Evolutionary conservation across 2,888 invertebrate species (phyloP).

Genomic region (Drosophila tripunctata): DNA sequence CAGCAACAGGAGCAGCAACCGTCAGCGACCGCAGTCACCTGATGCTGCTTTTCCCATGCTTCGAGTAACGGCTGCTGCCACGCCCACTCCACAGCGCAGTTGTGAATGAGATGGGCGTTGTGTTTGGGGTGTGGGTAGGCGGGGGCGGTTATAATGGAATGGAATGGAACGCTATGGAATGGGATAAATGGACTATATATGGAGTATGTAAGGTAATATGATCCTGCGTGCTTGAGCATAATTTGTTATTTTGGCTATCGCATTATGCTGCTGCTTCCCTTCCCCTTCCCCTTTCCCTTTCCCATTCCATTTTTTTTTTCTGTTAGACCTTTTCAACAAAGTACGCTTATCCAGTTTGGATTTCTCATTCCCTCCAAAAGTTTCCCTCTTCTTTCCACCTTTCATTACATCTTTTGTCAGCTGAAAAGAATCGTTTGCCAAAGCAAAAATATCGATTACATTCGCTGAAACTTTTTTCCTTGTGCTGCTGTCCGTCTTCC

Average conservation of each 20-base stretch:
- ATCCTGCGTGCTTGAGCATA: constrained; percentile 75
- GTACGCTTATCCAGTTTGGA: not conserved
- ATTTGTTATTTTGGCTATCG: constrained; percentile 73
- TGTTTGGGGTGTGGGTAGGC: constrained; percentile 15
- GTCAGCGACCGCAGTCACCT: constrained; percentile 57
- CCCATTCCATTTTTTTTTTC: not conserved
- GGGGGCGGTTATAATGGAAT: not conserved
- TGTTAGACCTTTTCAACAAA: not conserved
- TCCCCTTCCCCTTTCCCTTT: not conserved
- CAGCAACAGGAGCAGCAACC: constrained; percentile 1
- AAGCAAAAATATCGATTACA: constrained; percentile 72
- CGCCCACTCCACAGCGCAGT: constrained; percentile 18
- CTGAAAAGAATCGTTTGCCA: constrained; percentile 6
- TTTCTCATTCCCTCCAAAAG: not conserved
- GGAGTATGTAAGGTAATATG: constrained; percentile 50
- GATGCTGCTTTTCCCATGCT: constrained; percentile 68
- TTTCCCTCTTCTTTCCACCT: not conserved
- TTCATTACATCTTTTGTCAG: constrained; percentile 53
- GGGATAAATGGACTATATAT: not conserved
- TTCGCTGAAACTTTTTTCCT: constrained; percentile 66
- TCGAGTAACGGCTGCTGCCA: constrained; percentile 17
- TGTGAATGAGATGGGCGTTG: constrained; percentile 41
- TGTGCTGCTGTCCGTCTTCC: constrained; percentile 4
- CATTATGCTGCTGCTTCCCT: constrained; percentile 39
- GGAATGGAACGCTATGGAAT: not conserved